phyloP scores from a whole-genome alignment of 2,888 invertebrate species.

The Lathronympha strigana region DNA sequence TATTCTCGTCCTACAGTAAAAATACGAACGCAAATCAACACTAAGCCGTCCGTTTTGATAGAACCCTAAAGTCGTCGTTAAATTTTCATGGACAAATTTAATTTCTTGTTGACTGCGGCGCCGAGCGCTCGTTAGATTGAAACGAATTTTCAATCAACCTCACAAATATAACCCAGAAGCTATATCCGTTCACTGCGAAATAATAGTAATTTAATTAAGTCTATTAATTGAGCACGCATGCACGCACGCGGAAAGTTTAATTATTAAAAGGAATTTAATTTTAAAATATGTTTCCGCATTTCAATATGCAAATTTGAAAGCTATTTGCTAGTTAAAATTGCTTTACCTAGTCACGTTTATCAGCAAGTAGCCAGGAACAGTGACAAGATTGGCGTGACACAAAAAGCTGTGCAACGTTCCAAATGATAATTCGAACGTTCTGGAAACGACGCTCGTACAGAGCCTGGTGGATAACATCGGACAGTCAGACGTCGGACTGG shows the following conservation, averaged over 20 bases:
- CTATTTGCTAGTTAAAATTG: not conserved
- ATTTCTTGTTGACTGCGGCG: slow-evolving; percentile 71
- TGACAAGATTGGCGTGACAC: slow-evolving; percentile 16
- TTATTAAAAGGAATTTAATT: slow-evolving; percentile 22
- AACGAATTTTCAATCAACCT: slow-evolving; percentile 68
- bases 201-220: slow-evolving; percentile 20
- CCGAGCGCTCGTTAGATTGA: slow-evolving; percentile 65
- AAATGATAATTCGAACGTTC: slow-evolving; percentile 34
- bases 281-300: not conserved
- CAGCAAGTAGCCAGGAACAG: slow-evolving; percentile 10
- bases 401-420: slow-evolving; percentile 27
- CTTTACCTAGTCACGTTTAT: slow-evolving; percentile 10
- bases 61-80: slow-evolving; percentile 51
- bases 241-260: slow-evolving; percentile 6
- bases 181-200: slow-evolving; percentile 18
- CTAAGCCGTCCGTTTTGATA: slow-evolving; percentile 47
- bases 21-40: slow-evolving; percentile 49
- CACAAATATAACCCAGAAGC: slow-evolving; percentile 30
- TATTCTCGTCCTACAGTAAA: slow-evolving; percentile 31
- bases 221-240: slow-evolving; percentile 19
- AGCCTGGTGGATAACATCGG: slow-evolving; percentile 33
- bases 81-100: slow-evolving; percentile 66
- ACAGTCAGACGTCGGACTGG: slow-evolving; percentile 28
- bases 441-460: slow-evolving; percentile 23
- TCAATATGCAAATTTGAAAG: slow-evolving; percentile 16